Percentiles rank a stretch among this genome's conserved stretches.
Evolutionary conservation across 2,113 vertebrate species (phyloP).

Genomic region (Ivindomyrus marchei): DNA sequence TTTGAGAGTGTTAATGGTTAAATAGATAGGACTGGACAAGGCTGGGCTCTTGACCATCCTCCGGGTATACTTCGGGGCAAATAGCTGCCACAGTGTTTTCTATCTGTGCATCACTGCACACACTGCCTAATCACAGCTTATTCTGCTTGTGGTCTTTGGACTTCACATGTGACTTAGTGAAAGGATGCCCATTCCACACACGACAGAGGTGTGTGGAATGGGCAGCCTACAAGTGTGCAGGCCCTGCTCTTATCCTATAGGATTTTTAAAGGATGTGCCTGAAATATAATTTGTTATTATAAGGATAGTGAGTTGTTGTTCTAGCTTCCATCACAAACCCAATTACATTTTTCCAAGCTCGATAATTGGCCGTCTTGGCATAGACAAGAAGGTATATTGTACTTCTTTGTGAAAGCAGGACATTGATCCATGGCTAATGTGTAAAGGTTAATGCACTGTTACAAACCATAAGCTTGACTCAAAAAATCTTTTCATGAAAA

Average conservation of each 20-base stretch:
- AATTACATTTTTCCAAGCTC: not conserved
- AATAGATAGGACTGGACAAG: constrained; percentile 60
- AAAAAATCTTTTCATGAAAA: not conserved
- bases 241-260: not conserved
- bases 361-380: not conserved
- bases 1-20: constrained; percentile 57
- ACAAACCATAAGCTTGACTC: not conserved
- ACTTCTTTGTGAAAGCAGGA: not conserved
- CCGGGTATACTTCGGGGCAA: constrained; percentile 41
- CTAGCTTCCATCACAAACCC: not conserved
- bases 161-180: not conserved
- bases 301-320: not conserved
- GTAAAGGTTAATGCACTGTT: not conserved
- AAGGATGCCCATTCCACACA: not conserved
- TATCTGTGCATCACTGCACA: constrained; percentile 42
- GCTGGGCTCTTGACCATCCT: constrained; percentile 48
- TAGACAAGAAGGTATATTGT: not conserved
- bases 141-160: not conserved
- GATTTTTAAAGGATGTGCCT: not conserved
- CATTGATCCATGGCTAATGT: not conserved
- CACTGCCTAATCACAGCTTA: not conserved
- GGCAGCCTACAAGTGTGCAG: not conserved
- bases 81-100: constrained; percentile 35
- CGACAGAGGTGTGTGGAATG: no score
- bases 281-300: not conserved